Percentiles rank a stretch among this genome's conserved stretches.
Conservation (phyloP, 2,113 vertebrate genomes). For the Galemys pyrenaicus region DNA sequence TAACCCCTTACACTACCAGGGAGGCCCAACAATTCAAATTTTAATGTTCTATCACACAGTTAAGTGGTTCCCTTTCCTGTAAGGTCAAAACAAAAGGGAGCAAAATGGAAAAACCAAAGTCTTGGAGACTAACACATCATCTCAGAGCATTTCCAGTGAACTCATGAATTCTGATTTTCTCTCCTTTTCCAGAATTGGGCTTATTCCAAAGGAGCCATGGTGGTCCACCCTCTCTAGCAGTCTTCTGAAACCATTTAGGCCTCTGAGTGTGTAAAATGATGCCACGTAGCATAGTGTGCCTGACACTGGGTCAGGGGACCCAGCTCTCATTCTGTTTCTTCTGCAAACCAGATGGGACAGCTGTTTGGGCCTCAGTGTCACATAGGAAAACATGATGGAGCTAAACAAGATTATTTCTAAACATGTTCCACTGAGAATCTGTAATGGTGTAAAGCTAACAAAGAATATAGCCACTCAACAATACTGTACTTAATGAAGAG, state of each 20-base stretch:
- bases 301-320: background rate
- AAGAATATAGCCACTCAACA: background rate
- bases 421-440: background rate
- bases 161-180: background rate
- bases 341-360: background rate
- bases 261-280: background rate
- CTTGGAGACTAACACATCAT: conserved; percentile 17
- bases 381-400: background rate
- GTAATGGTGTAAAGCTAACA: background rate
- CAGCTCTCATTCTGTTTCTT: background rate
- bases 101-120: conserved; percentile 58
- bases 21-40: conserved; percentile 11
- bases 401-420: background rate
- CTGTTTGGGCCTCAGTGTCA: background rate
- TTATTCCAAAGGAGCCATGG: conserved; percentile 13
- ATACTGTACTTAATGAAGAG: background rate
- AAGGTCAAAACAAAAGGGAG: background rate
- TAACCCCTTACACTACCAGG: no score
- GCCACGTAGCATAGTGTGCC: background rate
- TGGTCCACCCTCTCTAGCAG: background rate
- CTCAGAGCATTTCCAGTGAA: background rate
- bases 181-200: background rate
- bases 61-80: conserved; percentile 48
- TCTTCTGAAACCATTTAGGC: background rate
- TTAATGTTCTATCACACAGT: background rate